Base-by-base conservation (phyloP, 2,113 vertebrate species). In the Corydoras maculifer region DNA sequence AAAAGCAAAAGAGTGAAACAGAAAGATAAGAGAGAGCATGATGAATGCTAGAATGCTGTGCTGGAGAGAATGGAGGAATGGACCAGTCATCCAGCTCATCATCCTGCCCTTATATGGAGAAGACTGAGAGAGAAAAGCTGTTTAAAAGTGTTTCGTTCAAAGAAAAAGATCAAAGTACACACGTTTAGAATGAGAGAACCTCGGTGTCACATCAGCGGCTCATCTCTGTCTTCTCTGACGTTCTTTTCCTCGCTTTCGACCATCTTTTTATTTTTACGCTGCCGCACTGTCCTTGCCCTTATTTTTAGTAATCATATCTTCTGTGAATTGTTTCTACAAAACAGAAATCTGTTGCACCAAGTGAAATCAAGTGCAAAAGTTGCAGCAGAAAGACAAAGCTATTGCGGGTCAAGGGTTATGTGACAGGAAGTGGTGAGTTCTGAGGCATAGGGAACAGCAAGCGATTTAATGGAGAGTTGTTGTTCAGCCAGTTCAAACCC, bases 91-190 rank as follows among this genome's bases (percentile, higher is more conserved):
- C 57, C n/a, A 48, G 50, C 77, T 75, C 75, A 70, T 75, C 79
- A 74, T 57, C 50, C 51, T 78, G 68, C 48, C 77, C 78, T 77
- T 77, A 79, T 79, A 77, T 74, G 78, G 75, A 77, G 69, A 65
- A 31, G 58, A 8, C 35, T 43, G 25, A 30, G 25, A 62, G 59
- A 60, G 43, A 59, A 15, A 9, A 35, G 7, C 2, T 43, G 35
- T 43, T 5, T 43, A 5, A 43, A 43, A 43, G 35, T 43, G 35
- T 43, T 43, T 4, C 7, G 35, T 43, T 43, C 4, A 5, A 43
- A 49, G 48, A 3, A n/a, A 3, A 32, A 10, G 25, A 15, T 2
- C 11, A 18, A 63, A 43, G 14, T 4, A 61, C 48, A 51, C 30
- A 2, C 25, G 8, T 29, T 12, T 2, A 49, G 31, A 25, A 14